Evolutionary conservation across 2,113 vertebrate genomes (phyloP).

Genomic region (Rhea pennata): DNA sequence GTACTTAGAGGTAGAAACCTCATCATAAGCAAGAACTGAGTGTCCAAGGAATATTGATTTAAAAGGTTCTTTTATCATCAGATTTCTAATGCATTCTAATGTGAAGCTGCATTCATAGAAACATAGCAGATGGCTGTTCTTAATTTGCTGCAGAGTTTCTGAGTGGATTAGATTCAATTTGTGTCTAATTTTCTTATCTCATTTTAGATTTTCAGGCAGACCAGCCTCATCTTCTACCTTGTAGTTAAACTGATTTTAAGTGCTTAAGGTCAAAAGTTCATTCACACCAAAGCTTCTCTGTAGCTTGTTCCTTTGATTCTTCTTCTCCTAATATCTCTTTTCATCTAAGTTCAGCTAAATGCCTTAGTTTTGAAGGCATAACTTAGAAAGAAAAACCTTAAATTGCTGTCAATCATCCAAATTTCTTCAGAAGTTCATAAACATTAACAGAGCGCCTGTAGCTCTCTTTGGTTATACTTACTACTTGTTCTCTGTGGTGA

Average conservation of each 20-base stretch:
- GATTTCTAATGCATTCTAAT: background rate
- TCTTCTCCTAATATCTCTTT: background rate
- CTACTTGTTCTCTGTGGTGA: background rate
- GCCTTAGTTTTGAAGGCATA: background rate
- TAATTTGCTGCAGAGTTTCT: background rate
- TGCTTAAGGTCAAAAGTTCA: background rate
- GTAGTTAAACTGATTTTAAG: background rate
- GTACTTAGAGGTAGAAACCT: background rate
- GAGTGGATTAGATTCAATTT: background rate
- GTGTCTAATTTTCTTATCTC: background rate
- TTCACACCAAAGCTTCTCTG: background rate
- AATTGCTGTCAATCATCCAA: background rate
- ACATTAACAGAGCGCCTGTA: background rate
- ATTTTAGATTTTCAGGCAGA: background rate
- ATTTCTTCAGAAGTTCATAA: background rate
- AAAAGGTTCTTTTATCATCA: background rate
- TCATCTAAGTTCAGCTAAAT: background rate
- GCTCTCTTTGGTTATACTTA: background rate
- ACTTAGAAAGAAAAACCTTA: background rate
- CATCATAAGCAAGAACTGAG: background rate
- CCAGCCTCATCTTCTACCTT: background rate
- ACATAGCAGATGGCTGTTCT: background rate
- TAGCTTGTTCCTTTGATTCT: background rate
- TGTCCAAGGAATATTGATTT: background rate
- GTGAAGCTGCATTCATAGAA: background rate